phyloP scores from a whole-genome alignment of 2,888 invertebrate species.

The Polyommatus iphigenia region DNA sequence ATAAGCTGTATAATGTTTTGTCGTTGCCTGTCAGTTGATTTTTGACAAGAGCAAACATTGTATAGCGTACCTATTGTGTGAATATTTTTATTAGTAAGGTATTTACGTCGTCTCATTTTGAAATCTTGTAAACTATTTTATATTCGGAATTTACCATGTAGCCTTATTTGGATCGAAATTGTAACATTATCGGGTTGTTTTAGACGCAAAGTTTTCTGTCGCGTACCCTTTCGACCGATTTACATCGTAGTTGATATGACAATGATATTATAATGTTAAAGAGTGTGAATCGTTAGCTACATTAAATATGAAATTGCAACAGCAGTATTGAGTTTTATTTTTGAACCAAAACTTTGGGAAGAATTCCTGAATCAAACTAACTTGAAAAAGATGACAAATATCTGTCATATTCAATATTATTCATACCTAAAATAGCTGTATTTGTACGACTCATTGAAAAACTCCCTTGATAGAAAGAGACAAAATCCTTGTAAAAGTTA shows the following conservation, averaged over 20 bases:
- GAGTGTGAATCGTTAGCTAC: slow-evolving; percentile 62
- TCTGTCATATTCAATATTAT: too few species aligned
- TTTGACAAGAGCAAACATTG: too few species aligned
- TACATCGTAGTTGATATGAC: slow-evolving; percentile 16
- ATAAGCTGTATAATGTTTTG: too few species aligned
- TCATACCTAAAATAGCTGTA: too few species aligned
- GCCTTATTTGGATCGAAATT: slow-evolving; percentile 12
- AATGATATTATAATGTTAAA: slow-evolving; percentile 54
- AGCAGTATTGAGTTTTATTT: slow-evolving; percentile 29
- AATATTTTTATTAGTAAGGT: background rate
- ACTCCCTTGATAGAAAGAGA: background rate
- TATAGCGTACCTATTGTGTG: background rate
- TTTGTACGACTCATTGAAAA: too few species aligned
- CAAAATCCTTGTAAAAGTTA: background rate
- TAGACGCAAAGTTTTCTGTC: background rate
- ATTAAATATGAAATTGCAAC: slow-evolving; percentile 32
- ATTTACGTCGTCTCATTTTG: background rate
- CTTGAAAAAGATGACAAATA: too few species aligned
- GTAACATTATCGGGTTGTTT: slow-evolving; percentile 16
- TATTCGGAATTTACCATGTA: slow-evolving; percentile 24
- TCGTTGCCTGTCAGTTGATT: too few species aligned
- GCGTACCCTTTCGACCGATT: background rate
- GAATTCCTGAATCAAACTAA: too few species aligned
- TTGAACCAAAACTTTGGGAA: background rate
- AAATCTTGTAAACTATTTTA: slow-evolving; percentile 15